These are phyloP conservation scores for Aphelenchoides besseyi DNA, from an alignment of 1,140 invertebrate genomes.

Conservation along the genomic window DNA sequence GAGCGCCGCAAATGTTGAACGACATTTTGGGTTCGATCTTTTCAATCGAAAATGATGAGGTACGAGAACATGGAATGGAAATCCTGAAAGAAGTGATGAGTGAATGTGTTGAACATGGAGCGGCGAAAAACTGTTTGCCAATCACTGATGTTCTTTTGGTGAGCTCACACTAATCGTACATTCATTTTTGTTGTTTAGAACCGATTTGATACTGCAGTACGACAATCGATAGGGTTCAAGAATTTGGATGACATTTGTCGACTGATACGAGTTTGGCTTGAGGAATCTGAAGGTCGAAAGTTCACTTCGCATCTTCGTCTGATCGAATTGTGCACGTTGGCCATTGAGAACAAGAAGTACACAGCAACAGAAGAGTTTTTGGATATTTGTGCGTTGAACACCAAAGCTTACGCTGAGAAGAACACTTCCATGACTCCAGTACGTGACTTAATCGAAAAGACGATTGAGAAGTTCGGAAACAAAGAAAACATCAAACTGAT, in stretches of 20 bases:
- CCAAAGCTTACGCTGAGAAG: neutral
- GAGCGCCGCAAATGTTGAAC: slow-evolving; percentile 19
- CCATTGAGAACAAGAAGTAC: neutral
- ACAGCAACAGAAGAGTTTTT: neutral
- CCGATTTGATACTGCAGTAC: slow-evolving; percentile 12
- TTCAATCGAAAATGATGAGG: slow-evolving; percentile 14
- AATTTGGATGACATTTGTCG: slow-evolving; percentile 13
- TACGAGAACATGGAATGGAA: slow-evolving; percentile 5
- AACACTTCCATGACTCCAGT: neutral
- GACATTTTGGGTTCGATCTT: slow-evolving; percentile 23
- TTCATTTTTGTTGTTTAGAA: slow-evolving; percentile 16
- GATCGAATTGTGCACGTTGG: neutral
- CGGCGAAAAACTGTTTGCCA: neutral
- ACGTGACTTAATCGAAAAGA: slow-evolving; percentile 12
- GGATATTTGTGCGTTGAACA: neutral
- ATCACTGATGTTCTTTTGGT: slow-evolving; percentile 19
- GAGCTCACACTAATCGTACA: neutral
- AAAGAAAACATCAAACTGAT: neutral
- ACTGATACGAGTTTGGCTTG: neutral
- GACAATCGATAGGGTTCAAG: slow-evolving; percentile 17
- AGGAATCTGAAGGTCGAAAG: neutral
- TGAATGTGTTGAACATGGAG: slow-evolving; percentile 13
- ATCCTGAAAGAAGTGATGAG: slow-evolving; percentile 17
- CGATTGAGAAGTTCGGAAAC: slow-evolving; percentile 16
- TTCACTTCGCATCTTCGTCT: neutral